A percentile compares a stretch with the other conserved stretches of the same genome.
phyloP scores from a whole-genome alignment of 2,113 vertebrate genomes.

The Calyptomena viridis region DNA sequence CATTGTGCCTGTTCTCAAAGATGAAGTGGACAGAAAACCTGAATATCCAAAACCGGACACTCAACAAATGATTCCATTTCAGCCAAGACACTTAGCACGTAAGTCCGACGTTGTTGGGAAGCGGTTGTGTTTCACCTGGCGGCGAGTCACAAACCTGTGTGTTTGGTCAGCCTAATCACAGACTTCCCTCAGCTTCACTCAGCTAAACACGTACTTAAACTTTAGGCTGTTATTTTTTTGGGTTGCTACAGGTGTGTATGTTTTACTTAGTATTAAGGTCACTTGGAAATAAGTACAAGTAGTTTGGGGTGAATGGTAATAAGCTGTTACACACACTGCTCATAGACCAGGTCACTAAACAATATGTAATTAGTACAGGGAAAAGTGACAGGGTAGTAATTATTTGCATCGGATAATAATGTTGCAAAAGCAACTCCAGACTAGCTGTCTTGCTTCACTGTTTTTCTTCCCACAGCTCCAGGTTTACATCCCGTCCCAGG shows the following conservation, averaged over 20 bases:
- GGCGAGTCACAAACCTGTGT: not conserved
- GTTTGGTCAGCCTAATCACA: not conserved
- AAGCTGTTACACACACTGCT: not conserved
- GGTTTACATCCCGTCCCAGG: constrained; percentile 96
- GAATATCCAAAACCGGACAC: constrained; percentile 99
- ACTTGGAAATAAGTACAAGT: not conserved
- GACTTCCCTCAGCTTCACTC: not conserved
- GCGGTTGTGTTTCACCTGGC: not conserved
- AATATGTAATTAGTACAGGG: not conserved
- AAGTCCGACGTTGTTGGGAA: constrained; percentile 55
- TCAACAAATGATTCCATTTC: constrained; percentile 98
- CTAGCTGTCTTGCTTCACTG: not conserved
- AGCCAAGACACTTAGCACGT: constrained; percentile 97
- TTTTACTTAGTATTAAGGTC: not conserved
- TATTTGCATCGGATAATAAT: not conserved
- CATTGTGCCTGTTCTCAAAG: constrained; percentile 86
- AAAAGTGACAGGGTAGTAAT: not conserved
- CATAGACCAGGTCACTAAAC: not conserved
- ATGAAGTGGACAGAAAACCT: constrained; percentile 93
- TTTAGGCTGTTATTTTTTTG: not conserved
- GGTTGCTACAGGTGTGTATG: not conserved
- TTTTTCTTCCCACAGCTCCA: constrained; percentile 78
- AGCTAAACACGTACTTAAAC: not conserved
- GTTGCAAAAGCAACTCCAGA: not conserved
- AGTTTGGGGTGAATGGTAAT: not conserved